These are phyloP conservation scores for Pelochelys cantorii DNA, from an alignment of 2,797 vertebrate species.

Conservation along the genomic window DNA sequence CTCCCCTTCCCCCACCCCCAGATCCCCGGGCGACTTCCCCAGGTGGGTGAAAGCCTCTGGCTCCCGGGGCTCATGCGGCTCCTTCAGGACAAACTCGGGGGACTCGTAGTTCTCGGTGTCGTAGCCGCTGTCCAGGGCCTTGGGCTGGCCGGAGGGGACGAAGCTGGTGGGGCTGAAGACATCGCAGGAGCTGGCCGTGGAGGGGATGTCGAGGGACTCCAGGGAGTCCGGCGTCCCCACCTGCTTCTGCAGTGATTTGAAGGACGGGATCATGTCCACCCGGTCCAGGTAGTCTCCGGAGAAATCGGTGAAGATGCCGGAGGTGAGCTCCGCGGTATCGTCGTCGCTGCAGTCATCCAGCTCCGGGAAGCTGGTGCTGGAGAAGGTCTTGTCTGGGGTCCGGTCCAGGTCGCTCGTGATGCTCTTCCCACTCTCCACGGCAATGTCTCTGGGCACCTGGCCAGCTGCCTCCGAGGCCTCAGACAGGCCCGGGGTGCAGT, in stretches of 20 bases:
- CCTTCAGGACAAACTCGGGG: constrained; percentile 94
- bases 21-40: constrained; percentile 77
- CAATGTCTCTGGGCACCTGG: not conserved
- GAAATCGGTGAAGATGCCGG: constrained; percentile 85
- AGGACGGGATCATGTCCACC: constrained; percentile 76
- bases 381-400: constrained; percentile 72
- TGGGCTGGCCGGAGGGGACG: constrained; percentile 85
- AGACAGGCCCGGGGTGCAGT: rapidly evolving
- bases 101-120: constrained; percentile 98
- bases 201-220: constrained; percentile 90
- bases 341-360: constrained; percentile 84
- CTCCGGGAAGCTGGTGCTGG: constrained; percentile 81
- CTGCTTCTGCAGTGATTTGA: constrained; percentile 90
- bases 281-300: constrained; percentile 83
- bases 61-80: constrained; percentile 87
- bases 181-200: constrained; percentile 86
- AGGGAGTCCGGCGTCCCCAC: constrained; percentile 90
- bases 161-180: constrained; percentile 84
- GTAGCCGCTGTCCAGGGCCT: constrained; percentile 94
- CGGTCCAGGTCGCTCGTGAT: constrained; percentile 63
- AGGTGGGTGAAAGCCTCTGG: constrained; percentile 74
- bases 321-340: constrained; percentile 87
- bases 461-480: rapidly evolving
- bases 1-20: constrained; percentile 79
- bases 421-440: constrained; percentile 60